phyloP scores from a whole-genome alignment of 1,140 invertebrate genomes.

The Caenorhabditis tropicalis region DNA sequence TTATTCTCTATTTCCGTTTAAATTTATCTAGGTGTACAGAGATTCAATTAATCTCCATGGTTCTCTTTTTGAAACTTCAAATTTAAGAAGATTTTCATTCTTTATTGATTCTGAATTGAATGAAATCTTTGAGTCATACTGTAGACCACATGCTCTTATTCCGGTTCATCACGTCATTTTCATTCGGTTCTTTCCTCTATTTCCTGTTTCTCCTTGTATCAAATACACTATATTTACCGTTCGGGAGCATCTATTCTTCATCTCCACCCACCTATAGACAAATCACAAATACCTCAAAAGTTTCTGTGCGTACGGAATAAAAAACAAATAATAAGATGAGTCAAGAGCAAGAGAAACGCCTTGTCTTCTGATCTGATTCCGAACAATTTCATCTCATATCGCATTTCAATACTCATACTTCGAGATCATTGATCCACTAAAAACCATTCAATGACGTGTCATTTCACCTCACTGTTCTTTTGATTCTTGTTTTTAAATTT shows the following conservation, averaged over 20 bases:
- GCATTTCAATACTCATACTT: not conserved
- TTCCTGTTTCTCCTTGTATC: not conserved
- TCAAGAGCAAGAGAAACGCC: not conserved
- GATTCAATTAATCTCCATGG: not conserved
- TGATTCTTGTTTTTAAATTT: not conserved
- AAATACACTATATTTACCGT: not conserved
- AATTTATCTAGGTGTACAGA: not conserved
- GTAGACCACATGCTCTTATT: not conserved
- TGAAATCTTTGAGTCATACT: no score
- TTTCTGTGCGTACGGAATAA: constrained; percentile 34
- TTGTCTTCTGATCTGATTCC: not conserved
- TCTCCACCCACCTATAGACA: not conserved
- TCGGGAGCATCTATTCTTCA: not conserved
- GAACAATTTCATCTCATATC: constrained; percentile 4
- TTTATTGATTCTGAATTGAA: no score
- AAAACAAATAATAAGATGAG: constrained; percentile 22
- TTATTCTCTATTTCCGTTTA: constrained; percentile 10
- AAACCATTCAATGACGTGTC: not conserved
- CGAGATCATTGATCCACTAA: constrained; percentile 19
- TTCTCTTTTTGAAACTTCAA: not conserved
- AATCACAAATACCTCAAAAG: constrained; percentile 28
- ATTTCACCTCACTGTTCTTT: not conserved
- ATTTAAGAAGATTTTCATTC: no score
- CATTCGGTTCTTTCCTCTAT: not conserved
- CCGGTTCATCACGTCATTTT: not conserved